Evolutionary conservation across 2,113 vertebrate species (phyloP), one percentile per base, ranked within the genome.

Genomic region (Urocynchramus pylzowi): DNA sequence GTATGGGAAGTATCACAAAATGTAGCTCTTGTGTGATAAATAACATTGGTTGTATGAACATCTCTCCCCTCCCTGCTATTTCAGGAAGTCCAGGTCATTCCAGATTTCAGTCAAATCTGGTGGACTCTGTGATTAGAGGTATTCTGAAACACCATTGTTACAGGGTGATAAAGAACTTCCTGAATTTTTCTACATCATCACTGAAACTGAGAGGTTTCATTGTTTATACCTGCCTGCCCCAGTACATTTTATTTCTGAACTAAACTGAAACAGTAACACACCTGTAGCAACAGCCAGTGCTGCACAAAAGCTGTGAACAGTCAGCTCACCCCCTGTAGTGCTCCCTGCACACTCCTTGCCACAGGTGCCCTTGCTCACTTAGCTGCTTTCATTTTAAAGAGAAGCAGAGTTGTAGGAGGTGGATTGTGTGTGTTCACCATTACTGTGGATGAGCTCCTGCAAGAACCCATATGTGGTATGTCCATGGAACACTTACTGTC

Each of bases 91-190:
- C 13, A 12, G 14, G 19, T 47, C 65, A 4, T 53, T 68, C 33
- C 39, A 50, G 65, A 33, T 61, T 22, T 49, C 56, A 39, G 0
- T 84, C 27, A 65, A 9, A 61, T 64, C 20, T 13, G 16, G 28
- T 37, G 13, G 31, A 81, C 59, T 27, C 17, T 67, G 24, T 54
- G 63, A 17, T 67, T 33, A 7, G 24, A 83, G 50, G 11, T 42
- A 7, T 59, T 87, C 24, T 2, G 33, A 31, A 41, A 35, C 41
- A 64, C 7, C 0, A 0, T 27, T 35, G 16, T 11, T 28, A 37
- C 2, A 63, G 49, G 37, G 6, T 27, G 50, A 37, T 37, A 18
- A 65, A 57, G 53, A 65, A 27, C 57, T 75, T 45, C 23, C 16
- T 57, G 45, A 39, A 23, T 82, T 61, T 73, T 53, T 81, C 59